Evolutionary conservation across 2,888 invertebrate genomes (phyloP), one percentile per base, ranked within the genome.

Genomic region (Pristionchus maxplancki): DNA sequence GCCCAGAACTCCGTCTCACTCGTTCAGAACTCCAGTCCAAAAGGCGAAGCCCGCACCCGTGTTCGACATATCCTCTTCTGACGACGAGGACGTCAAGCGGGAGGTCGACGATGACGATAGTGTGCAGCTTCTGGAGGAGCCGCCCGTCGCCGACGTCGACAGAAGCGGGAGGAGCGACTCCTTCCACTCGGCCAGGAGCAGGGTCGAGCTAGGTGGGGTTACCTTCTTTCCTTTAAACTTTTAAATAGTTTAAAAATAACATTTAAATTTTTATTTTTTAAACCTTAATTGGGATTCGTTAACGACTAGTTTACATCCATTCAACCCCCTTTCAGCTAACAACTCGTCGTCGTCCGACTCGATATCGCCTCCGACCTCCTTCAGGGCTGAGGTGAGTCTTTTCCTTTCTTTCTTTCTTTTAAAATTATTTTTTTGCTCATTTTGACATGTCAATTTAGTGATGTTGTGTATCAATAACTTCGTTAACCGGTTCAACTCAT

Each of bases 301-400:
- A 44, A 11, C 44, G 44, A 44, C 44, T 44, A 44, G 44, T 44
- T 44, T 44, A 11, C 44, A 44, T 11, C 44, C 44, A 9, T 44
- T 44, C 44, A 44, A 44, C 24, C 6, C n/a, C 24, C n/a, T n/a
- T 58, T 3, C 71, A 71, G 78, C 44, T 34, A 15, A 37, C 48
- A 24, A 31, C 28, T 44, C 44, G 44, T 28, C n/a, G 11, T 78
- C 44, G 44, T 78, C 78, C n/a, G 78, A 78, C 28, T 40, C 40
- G 44, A 78, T 78, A 4, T 78, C 78, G 78, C 78, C 78, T 20
- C 78, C 78, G n/a, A 44, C 31, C 78, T 78, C 78, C 17, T 78
- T 78, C 78, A 78, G n/a, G 37, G 78, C 78, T 48, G 78, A 78
- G 6, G 78, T 78, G n/a, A 48, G 78, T 74, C 1, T 8, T 13